Evolutionary conservation across 1,140 invertebrate genomes (phyloP).

Genomic region (Ruditapes philippinarum): DNA sequence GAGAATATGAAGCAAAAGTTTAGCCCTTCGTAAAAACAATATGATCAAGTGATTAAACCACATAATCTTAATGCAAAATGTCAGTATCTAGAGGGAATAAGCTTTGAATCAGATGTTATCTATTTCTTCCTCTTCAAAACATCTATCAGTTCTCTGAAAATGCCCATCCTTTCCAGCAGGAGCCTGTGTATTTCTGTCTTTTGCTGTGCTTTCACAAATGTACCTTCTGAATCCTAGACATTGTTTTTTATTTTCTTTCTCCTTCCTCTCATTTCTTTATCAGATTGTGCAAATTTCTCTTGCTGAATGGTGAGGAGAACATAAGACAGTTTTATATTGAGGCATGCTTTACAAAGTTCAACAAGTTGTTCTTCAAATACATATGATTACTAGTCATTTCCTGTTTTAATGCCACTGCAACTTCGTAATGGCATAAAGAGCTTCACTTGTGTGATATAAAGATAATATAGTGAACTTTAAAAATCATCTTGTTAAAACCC

Average conservation of each 20-base stretch:
- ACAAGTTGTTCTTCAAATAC: not conserved
- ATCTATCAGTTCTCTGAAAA: not conserved
- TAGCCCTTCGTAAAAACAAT: not conserved
- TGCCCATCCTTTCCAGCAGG: not conserved
- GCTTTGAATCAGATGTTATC: not conserved
- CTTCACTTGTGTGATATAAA: too few species aligned
- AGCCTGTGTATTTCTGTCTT: not conserved
- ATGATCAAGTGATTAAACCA: not conserved
- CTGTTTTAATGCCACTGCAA: too few species aligned
- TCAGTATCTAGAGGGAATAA: not conserved
- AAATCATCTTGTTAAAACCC: too few species aligned
- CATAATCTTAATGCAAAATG: not conserved
- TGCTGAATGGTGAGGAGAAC: not conserved
- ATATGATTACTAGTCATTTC: not conserved
- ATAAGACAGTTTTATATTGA: not conserved
- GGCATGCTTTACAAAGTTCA: not conserved
- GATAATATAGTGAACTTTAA: too few species aligned
- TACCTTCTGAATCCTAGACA: not conserved
- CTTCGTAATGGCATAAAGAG: too few species aligned
- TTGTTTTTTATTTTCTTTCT: conserved; percentile 3
- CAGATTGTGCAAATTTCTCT: not conserved
- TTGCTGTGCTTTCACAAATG: not conserved
- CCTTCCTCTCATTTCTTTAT: not conserved
- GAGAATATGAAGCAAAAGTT: not conserved
- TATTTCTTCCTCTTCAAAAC: conserved; percentile 8